A percentile compares a stretch with the other conserved stretches of the same genome.
phyloP scores from a whole-genome alignment of 2,888 invertebrate species.

The Drosophila testacea region DNA sequence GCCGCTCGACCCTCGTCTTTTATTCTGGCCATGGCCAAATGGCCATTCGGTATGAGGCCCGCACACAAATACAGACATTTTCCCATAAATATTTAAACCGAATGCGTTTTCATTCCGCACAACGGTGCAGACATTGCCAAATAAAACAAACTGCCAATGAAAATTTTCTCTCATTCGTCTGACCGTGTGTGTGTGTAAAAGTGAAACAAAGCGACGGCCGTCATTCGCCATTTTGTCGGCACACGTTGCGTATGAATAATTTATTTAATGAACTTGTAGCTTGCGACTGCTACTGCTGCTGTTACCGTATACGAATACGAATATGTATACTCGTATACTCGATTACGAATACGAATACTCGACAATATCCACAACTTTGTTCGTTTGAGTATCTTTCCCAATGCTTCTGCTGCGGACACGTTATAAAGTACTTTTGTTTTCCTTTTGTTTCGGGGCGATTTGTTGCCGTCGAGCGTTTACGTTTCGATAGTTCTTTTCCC shows the following conservation, averaged over 20 bases:
- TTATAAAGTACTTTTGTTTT: conserved; percentile 74
- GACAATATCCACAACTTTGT: conserved; percentile 51
- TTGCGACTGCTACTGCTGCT: conserved; percentile 23
- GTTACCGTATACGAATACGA: conserved; percentile 37
- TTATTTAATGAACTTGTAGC: conserved; percentile 83
- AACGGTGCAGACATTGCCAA: conserved; percentile 66
- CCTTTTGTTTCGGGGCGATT: conserved; percentile 69
- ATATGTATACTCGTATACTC: conserved; percentile 20
- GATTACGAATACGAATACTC: conserved; percentile 29
- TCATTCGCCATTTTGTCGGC: conserved; percentile 75
- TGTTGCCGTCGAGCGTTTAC: conserved; percentile 66
- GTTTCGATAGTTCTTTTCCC: conserved; percentile 59
- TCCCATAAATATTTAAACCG: conserved; percentile 82
- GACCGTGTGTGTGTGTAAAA: conserved; percentile 46
- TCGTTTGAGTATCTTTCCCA: conserved; percentile 44
- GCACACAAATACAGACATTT: conserved; percentile 81
- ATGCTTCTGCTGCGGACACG: conserved; percentile 63
- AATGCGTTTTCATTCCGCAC: conserved; percentile 82
- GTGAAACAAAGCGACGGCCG: conserved; percentile 70
- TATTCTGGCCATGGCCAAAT: conserved; percentile 6
- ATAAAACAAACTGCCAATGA: conserved; percentile 70
- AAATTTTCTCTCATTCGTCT: conserved; percentile 36
- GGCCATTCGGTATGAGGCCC: conserved; percentile 24
- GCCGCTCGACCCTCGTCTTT: conserved; percentile 21
- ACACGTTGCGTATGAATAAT: conserved; percentile 83